A percentile compares a stretch with the other conserved stretches of the same genome.
Evolutionary conservation across 2,113 vertebrate species (phyloP).

Genomic region (Rattus norvegicus): DNA sequence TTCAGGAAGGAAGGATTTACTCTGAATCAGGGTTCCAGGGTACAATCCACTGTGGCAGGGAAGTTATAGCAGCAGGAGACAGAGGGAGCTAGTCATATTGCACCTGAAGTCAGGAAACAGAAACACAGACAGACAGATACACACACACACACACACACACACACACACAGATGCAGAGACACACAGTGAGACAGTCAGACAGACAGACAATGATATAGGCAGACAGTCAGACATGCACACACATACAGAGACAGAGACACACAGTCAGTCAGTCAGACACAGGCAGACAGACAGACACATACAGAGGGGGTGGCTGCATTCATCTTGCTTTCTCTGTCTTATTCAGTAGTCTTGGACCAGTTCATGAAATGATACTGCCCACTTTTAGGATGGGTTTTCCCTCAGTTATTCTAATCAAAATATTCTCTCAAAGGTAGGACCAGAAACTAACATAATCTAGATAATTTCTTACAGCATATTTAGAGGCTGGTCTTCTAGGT

Average conservation of each 20-base stretch:
- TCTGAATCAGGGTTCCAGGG: not conserved
- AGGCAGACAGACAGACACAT: too few species aligned
- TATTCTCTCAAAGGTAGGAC: not conserved
- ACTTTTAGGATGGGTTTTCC: not conserved
- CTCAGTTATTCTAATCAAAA: not conserved
- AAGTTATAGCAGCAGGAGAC: not conserved
- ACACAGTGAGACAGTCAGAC: too few species aligned
- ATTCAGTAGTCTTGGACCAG: not conserved
- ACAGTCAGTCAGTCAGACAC: too few species aligned
- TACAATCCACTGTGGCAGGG: not conserved
- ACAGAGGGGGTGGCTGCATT: not conserved
- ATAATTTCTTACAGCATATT: not conserved
- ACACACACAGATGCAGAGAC: not conserved
- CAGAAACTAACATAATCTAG: not conserved
- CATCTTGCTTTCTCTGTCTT: not conserved
- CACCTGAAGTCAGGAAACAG: not conserved
- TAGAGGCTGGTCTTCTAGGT: not conserved
- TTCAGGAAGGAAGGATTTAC: not conserved
- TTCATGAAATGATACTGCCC: not conserved
- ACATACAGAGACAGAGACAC: not conserved
- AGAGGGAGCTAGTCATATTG: not conserved
- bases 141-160: too few species aligned
- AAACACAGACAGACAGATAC: not conserved
- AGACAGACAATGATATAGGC: not conserved
- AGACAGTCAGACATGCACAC: not conserved